Base-by-base conservation (phyloP, 1,140 invertebrate species). In the Daktulosphaira vitifoliae region DNA sequence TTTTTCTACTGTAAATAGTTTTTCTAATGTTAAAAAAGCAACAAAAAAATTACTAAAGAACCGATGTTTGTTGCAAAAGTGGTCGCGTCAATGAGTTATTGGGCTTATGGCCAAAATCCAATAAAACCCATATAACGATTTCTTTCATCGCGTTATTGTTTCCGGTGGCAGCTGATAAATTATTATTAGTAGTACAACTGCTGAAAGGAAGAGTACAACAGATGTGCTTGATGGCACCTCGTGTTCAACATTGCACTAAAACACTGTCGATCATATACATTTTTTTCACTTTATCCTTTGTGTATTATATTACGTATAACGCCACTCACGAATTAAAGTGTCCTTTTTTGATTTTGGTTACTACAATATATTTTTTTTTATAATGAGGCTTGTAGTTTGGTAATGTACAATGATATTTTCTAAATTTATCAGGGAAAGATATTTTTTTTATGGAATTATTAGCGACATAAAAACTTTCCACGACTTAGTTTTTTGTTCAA, bases 141-240 rank as follows among this genome's bases (percentile, higher is more conserved):
- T 62, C 42, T 23, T 39, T 23, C 9, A 22, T 18, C 56, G 56
- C 42, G 56, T 62, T 62, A 62, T 62, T 62, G 56, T 62, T 62
- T 62, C 56, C 56, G 56, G 42, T 48, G 56, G 56, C 56, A 62
- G 56, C 56, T 62, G 56, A 62, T 62, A 62, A 62, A 62, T 62
- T 62, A 48, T 62, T 62, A 62, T 62, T 62, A 48, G 44, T 62
- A 59, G 53, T 37, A n/a, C 38, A 6, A 7, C 46, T 37, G 38
- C 53, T 15, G 15, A 11, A 33, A 33, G 29, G 11, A 11, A 11
- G n/a, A 13, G 4, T 9, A 20, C 11, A 26, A n/a, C 54, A 59
- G 56, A 62, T 62, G 56, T n/a, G 56, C 25, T 48, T 33, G 56
- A 62, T 62, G 56, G 42, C 56, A 48, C 25, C 56, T 33, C 42